Evolutionary conservation across 2,888 invertebrate species (phyloP), one percentile per base, ranked within the genome.

Genomic region (Tuta absoluta): DNA sequence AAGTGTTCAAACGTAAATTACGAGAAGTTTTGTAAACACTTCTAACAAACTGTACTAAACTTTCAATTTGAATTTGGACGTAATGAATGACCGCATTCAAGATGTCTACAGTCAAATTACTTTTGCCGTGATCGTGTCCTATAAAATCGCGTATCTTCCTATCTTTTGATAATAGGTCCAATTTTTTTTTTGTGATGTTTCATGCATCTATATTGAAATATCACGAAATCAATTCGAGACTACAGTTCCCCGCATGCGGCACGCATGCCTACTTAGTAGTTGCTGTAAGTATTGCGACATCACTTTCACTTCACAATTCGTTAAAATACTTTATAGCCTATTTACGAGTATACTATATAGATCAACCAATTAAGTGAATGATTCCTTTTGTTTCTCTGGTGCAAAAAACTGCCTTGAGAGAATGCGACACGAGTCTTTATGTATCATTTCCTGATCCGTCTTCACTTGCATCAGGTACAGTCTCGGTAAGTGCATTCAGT

Each of bases 281-380:
- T 75, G 69, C 69, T 69, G 71, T 71, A 67, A 68, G 72, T 71
- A 49, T 89, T 86, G 86, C 87, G 81, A 88, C 86, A 88, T 84
- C 82, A 86, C 89, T 90, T 89, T 90, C 89, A 83, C 89, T 74
- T 66, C 24, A 74, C 82, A 74, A 77, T 79, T 81, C 79, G 75
- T 79, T 76, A 77, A 73, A 75, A 72, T 69, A 68, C 48, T 63
- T 21, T 11, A 23, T 49, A 49, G 57, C 24, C 23, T 63, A 51
- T 61, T 53, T 53, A 51, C 49, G 37, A 53, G 53, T 49, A 56
- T 58, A 56, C 33, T 48, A 38, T 33, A 56, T 11, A 51, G 21
- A 56, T 56, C 17, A 14, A 38, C 56, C 57, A 63, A 49, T 64
- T 53, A 53, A 37, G 56, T 24, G 49, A 48, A 58, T 21, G 51